Base-by-base conservation (phyloP, 2,797 vertebrate genomes). In the Phrynocephalus forsythii region DNA sequence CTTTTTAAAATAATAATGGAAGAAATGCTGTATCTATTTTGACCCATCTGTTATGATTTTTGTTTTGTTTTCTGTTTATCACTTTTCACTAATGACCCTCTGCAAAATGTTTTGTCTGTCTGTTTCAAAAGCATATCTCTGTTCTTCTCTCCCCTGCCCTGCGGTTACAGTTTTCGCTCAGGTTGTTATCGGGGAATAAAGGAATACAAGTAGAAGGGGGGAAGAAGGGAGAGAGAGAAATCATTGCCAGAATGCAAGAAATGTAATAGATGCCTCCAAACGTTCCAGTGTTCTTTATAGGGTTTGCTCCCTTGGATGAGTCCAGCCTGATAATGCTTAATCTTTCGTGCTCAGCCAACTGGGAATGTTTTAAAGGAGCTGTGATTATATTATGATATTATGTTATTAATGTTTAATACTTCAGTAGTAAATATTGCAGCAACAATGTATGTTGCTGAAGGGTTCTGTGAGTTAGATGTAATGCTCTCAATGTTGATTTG, bases 381-480 rank as follows among this genome's bases (percentile, higher is more conserved):
- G 78, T 80, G 82, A 84, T 90, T 82, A 86, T 89, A 48, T 82
- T 77, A 81, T 84, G 82, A 78, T 52, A 84, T 80, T 60, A 48
- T 80, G 38, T 67, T 84, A 82, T 88, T 84, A 86, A 84, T 77
- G 33, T 66, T 89, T 86, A 80, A 79, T 78, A 80, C n/a, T 50
- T 66, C 22, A 67, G 22, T 80, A 86, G 78, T 81, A 72, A 85
- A 86, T 28, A 81, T 48, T 24, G 68, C 83, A n/a, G 71, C n/a
- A 44, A 78, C 83, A 15, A 79, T 79, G 44, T n/a, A 6, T 56
- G 6, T n/a, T 44, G 8, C 16, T 50, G 13, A 89, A 28, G 6
- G 48, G 15, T 1, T 10, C n/a, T 8, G 6, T 11, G 13, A 9
- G 3, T 9, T 16, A 52, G 4, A 9, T 68, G 20, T 78, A 44